Base-by-base conservation (phyloP, 2,888 invertebrate species). In the Diplazon laetatorius region DNA sequence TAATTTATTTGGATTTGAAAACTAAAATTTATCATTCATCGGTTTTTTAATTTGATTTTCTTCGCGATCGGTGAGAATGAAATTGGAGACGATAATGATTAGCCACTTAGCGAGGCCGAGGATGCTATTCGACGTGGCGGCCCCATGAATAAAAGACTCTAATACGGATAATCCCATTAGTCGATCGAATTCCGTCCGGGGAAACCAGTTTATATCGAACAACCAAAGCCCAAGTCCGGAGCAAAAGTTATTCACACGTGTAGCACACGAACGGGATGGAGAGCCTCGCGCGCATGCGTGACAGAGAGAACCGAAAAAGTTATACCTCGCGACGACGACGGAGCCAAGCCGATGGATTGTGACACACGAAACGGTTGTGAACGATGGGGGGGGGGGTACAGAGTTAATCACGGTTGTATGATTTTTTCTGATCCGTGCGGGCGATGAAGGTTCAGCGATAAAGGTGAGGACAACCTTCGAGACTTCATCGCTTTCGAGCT, bases 81-180 rank as follows among this genome's bases (percentile, higher is more conserved):
- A 39, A 39, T 25, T 52, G 8, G 52, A 39, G 66, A 37, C 25
- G 30, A 20, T 3, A 12, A 48, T 22, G 55, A 35, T 14, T 30
- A n/a, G 37, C 37, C 18, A 37, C 35, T 30, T 55, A 30, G n/a
- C 20, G 48, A n/a, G 22, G 8, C 30, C 30, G 6, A 42, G 16
- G 35, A 35, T 16, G 16, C 30, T 30, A 55, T 14, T 57, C 37
- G 68, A 37, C 68, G 50, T 14, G 48, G 37, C 57, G 66, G 52
- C 46, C 44, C n/a, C 68, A 42, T 63, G 63, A 59, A 52, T 42
- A 62, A 44, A 79, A 30, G 83, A 84, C 83, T 82, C 82, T 86
- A 85, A 86, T 86, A 83, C 84, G 80, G 78, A 84, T 86, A 85
- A 87, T 86, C 85, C 83, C 84, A 86, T 87, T 87, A 87, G 81